These are phyloP conservation scores for Ellobius talpinus DNA, from an alignment of 2,113 vertebrate genomes.

Conservation along the genomic window DNA sequence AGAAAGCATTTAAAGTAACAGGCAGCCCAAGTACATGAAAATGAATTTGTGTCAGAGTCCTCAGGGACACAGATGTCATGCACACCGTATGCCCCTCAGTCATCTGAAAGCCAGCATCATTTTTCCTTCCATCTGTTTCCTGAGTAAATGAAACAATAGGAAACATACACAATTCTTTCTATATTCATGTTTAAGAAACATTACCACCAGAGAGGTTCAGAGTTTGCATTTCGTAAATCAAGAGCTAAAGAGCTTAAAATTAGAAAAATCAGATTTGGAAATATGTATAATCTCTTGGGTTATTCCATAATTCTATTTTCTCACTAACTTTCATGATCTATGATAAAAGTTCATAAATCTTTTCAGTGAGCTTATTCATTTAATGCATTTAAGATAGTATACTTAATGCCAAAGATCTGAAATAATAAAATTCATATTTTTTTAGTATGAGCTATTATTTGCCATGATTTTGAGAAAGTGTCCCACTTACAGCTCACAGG, in stretches of 20 bases:
- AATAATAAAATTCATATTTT: background rate
- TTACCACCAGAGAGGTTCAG: background rate
- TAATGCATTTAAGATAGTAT: slow-evolving; percentile 22
- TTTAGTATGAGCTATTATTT: slow-evolving; percentile 20
- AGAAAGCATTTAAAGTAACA: slow-evolving; percentile 64
- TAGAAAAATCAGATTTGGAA: slow-evolving; percentile 40
- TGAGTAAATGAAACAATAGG: slow-evolving; percentile 65
- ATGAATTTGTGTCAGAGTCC: slow-evolving; percentile 66
- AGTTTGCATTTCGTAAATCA: slow-evolving; percentile 56
- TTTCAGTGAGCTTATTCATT: background rate
- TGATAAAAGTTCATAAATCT: background rate
- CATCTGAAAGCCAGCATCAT: slow-evolving; percentile 70
- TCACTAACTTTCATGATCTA: background rate
- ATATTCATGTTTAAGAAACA: slow-evolving; percentile 9
- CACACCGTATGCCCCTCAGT: slow-evolving; percentile 67
- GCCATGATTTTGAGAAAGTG: background rate
- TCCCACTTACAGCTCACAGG: background rate
- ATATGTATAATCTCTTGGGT: background rate
- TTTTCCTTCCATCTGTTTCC: slow-evolving; percentile 70
- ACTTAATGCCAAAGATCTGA: background rate
- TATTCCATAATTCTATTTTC: slow-evolving; percentile 10
- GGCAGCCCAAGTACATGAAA: slow-evolving; percentile 67
- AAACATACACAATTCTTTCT: slow-evolving; percentile 47
- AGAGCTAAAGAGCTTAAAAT: slow-evolving; percentile 39
- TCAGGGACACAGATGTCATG: slow-evolving; percentile 54